Conservation (phyloP, 2,113 vertebrate species). For the Ginglymostoma cirratum region DNA sequence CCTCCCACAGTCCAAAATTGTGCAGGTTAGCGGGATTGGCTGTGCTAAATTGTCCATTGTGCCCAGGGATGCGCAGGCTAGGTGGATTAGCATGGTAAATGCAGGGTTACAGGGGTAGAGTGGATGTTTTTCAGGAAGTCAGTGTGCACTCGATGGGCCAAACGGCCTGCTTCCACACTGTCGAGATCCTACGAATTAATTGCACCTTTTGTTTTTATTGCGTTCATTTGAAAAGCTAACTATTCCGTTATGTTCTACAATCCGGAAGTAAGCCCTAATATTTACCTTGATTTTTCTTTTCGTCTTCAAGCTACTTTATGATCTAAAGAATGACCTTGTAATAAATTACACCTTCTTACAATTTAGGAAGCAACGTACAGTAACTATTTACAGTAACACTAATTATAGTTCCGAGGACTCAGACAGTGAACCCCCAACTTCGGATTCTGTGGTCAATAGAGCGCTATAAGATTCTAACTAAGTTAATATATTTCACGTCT, state of each 20-base stretch:
- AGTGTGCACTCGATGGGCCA: too few relatives aligned
- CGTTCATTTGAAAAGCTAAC: neutral
- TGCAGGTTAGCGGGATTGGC: too few relatives aligned
- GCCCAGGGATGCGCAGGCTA: too few relatives aligned
- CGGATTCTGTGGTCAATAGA: neutral
- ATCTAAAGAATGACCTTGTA: neutral
- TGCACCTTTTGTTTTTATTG: neutral
- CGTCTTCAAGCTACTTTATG: neutral
- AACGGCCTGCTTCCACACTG: too few relatives aligned
- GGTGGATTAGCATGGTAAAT: too few relatives aligned
- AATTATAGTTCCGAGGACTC: neutral
- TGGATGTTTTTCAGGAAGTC: too few relatives aligned
- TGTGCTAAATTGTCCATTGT: too few relatives aligned
- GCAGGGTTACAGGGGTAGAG: too few relatives aligned
- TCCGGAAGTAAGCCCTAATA: neutral
- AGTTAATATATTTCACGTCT: neutral
- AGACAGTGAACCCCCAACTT: neutral
- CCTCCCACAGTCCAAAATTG: too few relatives aligned
- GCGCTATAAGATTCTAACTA: neutral
- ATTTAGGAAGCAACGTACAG: neutral
- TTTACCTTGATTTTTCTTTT: neutral
- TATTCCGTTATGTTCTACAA: neutral
- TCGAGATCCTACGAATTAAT: too few relatives aligned
- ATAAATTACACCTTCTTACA: neutral
- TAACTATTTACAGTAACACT: neutral